phyloP scores from a whole-genome alignment of 2,797 vertebrate genomes.

The Semaprochilodus insignis region DNA sequence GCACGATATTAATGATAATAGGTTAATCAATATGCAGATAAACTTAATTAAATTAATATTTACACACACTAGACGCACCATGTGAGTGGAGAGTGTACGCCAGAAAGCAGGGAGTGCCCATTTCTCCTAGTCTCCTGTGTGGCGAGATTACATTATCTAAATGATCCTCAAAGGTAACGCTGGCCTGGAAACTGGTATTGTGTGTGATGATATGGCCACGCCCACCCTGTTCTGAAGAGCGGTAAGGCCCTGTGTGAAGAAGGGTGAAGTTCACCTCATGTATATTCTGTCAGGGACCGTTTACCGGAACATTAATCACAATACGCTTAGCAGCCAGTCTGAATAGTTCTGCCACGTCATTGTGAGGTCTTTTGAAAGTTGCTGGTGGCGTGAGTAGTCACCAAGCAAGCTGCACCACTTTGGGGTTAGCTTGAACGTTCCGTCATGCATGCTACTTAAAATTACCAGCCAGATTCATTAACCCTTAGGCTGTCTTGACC shows the following conservation, averaged over 20 bases:
- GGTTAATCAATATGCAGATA: conserved; percentile 11
- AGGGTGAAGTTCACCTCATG: no score
- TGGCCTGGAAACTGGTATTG: conserved; percentile 16
- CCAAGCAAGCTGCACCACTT: no score
- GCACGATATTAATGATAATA: not conserved
- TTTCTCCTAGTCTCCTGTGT: conserved; percentile 40
- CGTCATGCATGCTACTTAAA: no score
- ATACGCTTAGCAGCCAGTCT: no score
- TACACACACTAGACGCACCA: not conserved
- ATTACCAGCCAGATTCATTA: no score
- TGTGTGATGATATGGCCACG: not conserved
- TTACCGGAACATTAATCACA: no score
- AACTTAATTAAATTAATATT: not conserved
- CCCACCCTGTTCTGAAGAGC: not conserved
- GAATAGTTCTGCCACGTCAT: no score
- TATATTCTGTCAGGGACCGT: no score
- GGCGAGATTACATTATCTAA: conserved; percentile 64
- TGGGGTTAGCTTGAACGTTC: no score
- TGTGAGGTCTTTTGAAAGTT: no score
- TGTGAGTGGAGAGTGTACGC: not conserved
- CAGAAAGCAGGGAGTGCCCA: conserved; percentile 52
- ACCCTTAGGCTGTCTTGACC: no score
- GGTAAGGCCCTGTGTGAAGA: not conserved
- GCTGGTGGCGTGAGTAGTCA: no score
- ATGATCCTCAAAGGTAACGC: conserved; percentile 16